Conservation (phyloP, 2,797 vertebrate genomes). For the Parambassis ranga region DNA sequence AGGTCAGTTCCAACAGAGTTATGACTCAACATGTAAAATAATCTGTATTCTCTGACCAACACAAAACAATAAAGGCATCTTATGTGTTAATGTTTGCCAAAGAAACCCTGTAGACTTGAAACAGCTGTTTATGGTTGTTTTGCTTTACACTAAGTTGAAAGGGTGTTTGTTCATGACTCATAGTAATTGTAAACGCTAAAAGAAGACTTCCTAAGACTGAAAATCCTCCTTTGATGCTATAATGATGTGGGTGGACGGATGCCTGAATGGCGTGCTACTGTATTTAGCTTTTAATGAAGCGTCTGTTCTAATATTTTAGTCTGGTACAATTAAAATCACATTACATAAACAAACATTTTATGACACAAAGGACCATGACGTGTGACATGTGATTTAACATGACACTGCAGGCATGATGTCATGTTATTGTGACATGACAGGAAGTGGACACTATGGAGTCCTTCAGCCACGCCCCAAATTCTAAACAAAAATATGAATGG, state of each 20-base stretch:
- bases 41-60: slow-evolving; percentile 42
- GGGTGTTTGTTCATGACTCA: slow-evolving; percentile 63
- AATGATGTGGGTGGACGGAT: slow-evolving; percentile 67
- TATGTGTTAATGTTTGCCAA: slow-evolving; percentile 55
- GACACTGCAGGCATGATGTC: too few species aligned
- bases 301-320: slow-evolving; percentile 38
- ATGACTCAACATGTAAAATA: slow-evolving; percentile 47
- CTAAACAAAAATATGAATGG: too few species aligned
- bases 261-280: slow-evolving; percentile 42
- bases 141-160: slow-evolving; percentile 52
- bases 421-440: too few species aligned
- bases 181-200: slow-evolving; percentile 54
- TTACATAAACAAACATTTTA: neutral
- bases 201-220: slow-evolving; percentile 57
- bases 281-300: slow-evolving; percentile 26
- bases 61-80: neutral
- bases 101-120: slow-evolving; percentile 49
- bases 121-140: slow-evolving; percentile 65
- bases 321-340: too few species aligned
- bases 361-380: too few species aligned
- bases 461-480: too few species aligned
- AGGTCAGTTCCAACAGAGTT: slow-evolving; percentile 65
- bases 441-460: too few species aligned
- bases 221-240: slow-evolving; percentile 63
- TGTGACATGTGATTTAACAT: too few species aligned